Conservation (phyloP, 30 jellyfish, hydroid and myxozoan genomes). For the Rhopilema esculentum region DNA sequence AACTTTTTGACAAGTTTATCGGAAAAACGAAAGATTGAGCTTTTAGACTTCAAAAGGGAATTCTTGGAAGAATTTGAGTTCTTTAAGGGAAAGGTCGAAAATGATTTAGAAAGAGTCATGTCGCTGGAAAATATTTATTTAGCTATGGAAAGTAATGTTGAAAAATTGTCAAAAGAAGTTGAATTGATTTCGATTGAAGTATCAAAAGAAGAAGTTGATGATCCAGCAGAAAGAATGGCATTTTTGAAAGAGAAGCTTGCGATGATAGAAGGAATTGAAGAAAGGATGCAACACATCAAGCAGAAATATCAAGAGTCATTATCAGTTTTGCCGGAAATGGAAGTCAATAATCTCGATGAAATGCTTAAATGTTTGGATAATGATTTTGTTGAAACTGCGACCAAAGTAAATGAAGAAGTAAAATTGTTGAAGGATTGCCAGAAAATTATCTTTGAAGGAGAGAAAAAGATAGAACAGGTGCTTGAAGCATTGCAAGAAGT, state of each 20-base stretch:
- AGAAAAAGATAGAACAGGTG: neutral
- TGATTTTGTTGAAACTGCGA: slow-evolving; percentile 21
- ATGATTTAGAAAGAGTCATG: neutral
- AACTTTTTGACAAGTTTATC: slow-evolving; percentile 13
- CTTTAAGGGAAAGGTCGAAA: slow-evolving; percentile 16
- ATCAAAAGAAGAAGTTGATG: neutral
- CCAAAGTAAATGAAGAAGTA: slow-evolving; percentile 8
- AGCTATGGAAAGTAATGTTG: neutral
- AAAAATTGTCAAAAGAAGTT: neutral
- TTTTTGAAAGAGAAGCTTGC: slow-evolving; percentile 3
- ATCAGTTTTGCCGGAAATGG: slow-evolving; percentile 38
- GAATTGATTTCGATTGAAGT: neutral
- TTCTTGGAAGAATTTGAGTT: slow-evolving; percentile 54
- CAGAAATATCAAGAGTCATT: slow-evolving; percentile 2
- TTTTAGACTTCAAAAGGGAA: slow-evolving; percentile 46
- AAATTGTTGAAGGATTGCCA: neutral
- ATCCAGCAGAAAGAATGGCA: neutral
- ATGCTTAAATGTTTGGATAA: slow-evolving; percentile 5
- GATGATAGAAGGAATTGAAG: slow-evolving; percentile 14
- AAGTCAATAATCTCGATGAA: neutral
- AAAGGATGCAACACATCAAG: slow-evolving; percentile 12
- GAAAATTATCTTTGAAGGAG: neutral
- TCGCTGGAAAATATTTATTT: slow-evolving; percentile 7
- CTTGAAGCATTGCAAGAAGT: slow-evolving; percentile 8
- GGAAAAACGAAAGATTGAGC: slow-evolving; percentile 5